Conservation (phyloP, 1,140 invertebrate genomes). For the Telenomus remus region DNA sequence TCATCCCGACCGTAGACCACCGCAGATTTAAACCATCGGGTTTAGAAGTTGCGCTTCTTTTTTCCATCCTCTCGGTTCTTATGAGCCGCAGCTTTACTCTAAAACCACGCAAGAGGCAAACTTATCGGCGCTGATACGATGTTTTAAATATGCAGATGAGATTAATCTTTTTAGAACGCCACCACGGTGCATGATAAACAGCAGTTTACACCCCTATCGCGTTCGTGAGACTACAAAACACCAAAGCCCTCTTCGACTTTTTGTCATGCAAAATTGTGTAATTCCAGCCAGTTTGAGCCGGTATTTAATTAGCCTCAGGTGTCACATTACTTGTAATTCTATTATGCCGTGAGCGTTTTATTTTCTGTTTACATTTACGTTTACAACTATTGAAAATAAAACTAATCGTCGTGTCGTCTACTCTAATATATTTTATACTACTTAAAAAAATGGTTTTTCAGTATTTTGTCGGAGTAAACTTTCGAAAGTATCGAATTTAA, state of each 20-base stretch:
- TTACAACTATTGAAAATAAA: too few species aligned
- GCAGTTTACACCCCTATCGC: conserved; percentile 46
- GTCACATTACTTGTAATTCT: too few species aligned
- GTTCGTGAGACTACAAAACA: conserved; percentile 40
- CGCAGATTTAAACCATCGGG: conserved; percentile 21
- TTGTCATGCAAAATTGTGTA: conserved; percentile 27
- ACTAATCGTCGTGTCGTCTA: too few species aligned
- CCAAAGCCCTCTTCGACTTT: conserved; percentile 17
- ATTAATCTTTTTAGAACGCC: conserved; percentile 57
- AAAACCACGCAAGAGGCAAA: conserved; percentile 41
- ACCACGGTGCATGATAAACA: conserved; percentile 50
- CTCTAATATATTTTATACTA: too few species aligned
- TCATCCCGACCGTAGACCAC: conserved; percentile 18
- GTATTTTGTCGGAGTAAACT: too few species aligned
- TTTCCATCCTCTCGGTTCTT: conserved; percentile 36
- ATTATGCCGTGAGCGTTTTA: too few species aligned
- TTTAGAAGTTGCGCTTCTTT: conserved; percentile 6
- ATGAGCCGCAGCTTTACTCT: conserved; percentile 45
- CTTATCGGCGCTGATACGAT: conserved; percentile 37
- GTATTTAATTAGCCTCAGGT: conserved; percentile 5
- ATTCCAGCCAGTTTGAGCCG: conserved; percentile 8
- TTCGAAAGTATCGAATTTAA: too few species aligned
- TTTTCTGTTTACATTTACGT: too few species aligned
- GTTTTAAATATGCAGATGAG: conserved; percentile 58
- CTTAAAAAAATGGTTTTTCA: too few species aligned